Evolutionary conservation across 1,140 invertebrate genomes (phyloP).

Genomic region (Platorchestia sp.): DNA sequence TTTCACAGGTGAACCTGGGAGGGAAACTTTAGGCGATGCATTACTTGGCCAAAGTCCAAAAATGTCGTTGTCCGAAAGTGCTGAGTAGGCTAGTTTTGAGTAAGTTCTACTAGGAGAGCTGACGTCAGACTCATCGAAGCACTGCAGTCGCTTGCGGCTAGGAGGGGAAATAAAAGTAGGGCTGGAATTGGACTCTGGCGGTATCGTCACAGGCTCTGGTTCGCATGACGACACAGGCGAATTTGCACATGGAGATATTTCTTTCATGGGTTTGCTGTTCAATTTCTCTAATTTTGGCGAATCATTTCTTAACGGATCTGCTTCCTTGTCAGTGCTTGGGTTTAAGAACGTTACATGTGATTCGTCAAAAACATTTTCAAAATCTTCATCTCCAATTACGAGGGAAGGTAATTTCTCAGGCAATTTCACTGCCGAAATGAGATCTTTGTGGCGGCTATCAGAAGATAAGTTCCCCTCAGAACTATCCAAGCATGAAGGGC

Average conservation of each 20-base stretch:
- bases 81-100: slow-evolving; percentile 15
- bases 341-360: neutral
- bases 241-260: neutral
- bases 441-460: neutral
- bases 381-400: neutral
- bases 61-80: slow-evolving; percentile 31
- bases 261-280: neutral
- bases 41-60: slow-evolving; percentile 23
- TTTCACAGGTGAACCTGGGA: neutral
- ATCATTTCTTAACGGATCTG: neutral
- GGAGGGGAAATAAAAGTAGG: slow-evolving; percentile 44
- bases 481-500: slow-evolving; percentile 6
- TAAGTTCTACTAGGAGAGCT: slow-evolving; percentile 7
- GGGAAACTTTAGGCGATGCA: neutral
- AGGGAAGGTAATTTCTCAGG: neutral
- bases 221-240: neutral
- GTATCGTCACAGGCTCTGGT: neutral
- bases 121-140: slow-evolving; percentile 15
- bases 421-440: neutral
- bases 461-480: neutral
- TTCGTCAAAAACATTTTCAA: slow-evolving; percentile 21
- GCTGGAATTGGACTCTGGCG: neutral
- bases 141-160: slow-evolving; percentile 26
- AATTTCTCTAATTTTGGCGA: neutral
- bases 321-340: neutral